Evolutionary conservation across 2,888 invertebrate species (phyloP).

Genomic region (Saturnia japonica): DNA sequence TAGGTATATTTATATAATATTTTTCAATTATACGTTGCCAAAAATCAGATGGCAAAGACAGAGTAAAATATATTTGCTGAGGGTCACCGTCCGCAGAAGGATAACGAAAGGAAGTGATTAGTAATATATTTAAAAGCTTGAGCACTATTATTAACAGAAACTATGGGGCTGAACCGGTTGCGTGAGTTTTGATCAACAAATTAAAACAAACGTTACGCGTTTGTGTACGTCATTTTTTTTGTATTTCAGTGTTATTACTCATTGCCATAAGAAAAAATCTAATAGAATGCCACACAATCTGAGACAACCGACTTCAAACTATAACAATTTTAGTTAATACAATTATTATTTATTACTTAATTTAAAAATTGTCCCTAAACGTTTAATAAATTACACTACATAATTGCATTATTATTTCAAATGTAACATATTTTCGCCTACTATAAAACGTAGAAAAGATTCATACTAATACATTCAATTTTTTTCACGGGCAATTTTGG

Average conservation of each 20-base stretch:
- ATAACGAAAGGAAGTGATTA: conserved; percentile 11
- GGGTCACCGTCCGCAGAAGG: background rate
- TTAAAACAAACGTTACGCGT: background rate
- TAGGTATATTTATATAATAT: too few relatives aligned
- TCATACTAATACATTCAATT: background rate
- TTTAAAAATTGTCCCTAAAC: background rate
- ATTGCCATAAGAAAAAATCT: background rate
- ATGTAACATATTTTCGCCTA: background rate
- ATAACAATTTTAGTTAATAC: background rate
- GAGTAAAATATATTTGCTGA: background rate
- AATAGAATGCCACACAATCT: background rate
- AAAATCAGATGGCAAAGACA: too few relatives aligned
- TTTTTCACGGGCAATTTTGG: too few relatives aligned
- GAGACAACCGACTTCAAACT: background rate
- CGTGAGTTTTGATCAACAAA: background rate
- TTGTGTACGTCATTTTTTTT: conserved; percentile 3
- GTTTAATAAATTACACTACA: background rate
- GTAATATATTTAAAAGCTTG: background rate
- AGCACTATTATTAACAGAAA: background rate
- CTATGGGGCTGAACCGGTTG: background rate
- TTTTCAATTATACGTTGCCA: too few relatives aligned
- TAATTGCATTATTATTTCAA: background rate
- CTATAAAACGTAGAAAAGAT: background rate
- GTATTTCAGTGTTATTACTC: background rate
- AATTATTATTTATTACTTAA: background rate